A percentile compares a stretch with the other conserved stretches of the same genome.
Evolutionary conservation across 2,797 vertebrate genomes (phyloP).

Genomic region (Phylloscopus collybita): DNA sequence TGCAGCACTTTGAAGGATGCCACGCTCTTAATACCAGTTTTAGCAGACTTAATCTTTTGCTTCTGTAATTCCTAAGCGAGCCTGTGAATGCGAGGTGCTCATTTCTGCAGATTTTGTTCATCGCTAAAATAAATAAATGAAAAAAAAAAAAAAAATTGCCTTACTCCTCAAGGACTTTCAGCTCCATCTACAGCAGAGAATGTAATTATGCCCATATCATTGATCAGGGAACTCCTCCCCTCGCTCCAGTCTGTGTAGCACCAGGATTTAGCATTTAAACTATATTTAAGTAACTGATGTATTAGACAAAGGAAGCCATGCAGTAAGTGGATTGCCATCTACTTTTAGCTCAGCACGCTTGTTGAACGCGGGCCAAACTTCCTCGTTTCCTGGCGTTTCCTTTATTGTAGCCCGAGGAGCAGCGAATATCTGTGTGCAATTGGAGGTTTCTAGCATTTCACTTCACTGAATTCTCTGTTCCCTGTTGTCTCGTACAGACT

Average conservation of each 20-base stretch:
- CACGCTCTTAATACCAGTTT: neutral
- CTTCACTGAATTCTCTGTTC: constrained; percentile 52
- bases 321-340: constrained; percentile 34
- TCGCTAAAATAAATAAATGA: neutral
- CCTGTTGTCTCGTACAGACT: constrained; percentile 62
- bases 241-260: neutral
- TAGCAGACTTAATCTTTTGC: neutral
- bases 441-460: constrained; percentile 65
- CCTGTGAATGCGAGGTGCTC: neutral
- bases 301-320: constrained; percentile 51
- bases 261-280: constrained; percentile 13
- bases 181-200: neutral
- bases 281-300: constrained; percentile 31
- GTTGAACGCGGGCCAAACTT: constrained; percentile 47
- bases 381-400: constrained; percentile 33
- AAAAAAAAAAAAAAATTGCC: neutral
- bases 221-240: neutral
- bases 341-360: constrained; percentile 46
- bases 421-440: neutral
- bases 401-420: constrained; percentile 49
- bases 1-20: neutral
- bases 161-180: neutral
- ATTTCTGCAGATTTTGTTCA: neutral
- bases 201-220: neutral
- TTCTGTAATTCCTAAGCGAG: neutral